Conservation (phyloP, 2,888 invertebrate genomes). For the Encarsia formosa region DNA sequence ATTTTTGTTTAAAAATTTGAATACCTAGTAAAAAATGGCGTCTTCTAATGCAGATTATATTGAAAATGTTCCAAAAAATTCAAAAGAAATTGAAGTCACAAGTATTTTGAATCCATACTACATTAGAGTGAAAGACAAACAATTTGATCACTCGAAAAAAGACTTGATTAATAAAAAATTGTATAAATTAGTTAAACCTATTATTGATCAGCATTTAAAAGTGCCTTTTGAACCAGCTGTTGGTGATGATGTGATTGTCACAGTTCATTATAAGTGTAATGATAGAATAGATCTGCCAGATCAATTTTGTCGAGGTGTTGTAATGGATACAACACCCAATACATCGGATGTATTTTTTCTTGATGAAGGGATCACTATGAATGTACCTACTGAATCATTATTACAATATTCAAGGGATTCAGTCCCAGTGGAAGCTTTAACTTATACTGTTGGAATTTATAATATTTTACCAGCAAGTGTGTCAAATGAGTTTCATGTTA, state of each 20-base stretch:
- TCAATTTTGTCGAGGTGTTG: conserved; percentile 33
- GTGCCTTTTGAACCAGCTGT: conserved; percentile 1
- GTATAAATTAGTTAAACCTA: neutral
- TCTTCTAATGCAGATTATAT: no score
- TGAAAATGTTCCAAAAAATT: conserved; percentile 24
- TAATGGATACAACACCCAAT: conserved; percentile 8
- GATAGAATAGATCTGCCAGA: conserved; percentile 27
- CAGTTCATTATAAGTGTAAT: neutral
- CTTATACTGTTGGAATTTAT: conserved; percentile 30
- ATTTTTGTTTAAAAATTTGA: neutral
- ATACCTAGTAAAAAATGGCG: no score
- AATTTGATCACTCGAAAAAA: conserved; percentile 16
- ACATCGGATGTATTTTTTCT: conserved; percentile 30
- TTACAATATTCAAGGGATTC: conserved; percentile 16
- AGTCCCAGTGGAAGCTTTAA: conserved; percentile 29
- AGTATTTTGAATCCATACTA: conserved; percentile 37
- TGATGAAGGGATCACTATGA: conserved; percentile 33
- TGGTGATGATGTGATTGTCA: conserved; percentile 22
- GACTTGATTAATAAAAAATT: conserved; percentile 29
- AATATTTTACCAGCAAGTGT: conserved; percentile 32
- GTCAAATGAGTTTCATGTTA: neutral
- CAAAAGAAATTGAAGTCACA: conserved; percentile 35
- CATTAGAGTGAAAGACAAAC: conserved; percentile 33
- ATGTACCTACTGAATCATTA: conserved; percentile 28
- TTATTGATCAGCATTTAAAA: neutral